Evolutionary conservation across 2,888 invertebrate species (phyloP), one percentile per base, ranked within the genome.

Genomic region (Andrena minutula): DNA sequence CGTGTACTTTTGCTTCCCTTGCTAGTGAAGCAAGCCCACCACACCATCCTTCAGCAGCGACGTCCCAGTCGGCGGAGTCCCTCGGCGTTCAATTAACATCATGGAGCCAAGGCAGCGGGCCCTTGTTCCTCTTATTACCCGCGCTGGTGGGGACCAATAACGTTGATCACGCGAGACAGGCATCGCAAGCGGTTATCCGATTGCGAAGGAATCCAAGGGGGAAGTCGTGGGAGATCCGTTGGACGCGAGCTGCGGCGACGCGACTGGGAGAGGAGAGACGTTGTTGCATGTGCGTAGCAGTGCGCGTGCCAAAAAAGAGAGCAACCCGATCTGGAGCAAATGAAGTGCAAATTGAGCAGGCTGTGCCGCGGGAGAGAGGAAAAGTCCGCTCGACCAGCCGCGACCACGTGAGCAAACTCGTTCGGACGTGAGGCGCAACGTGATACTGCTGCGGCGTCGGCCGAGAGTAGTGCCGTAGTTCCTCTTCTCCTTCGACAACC

Each of bases 261-360:
- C 41, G 41, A 5, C 41, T 41, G 41, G 20, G 12, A 23, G 65
- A 47, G 47, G 47, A 23, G 47, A 47, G 28, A n/a, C 73, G 26
- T 70, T 61, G 56, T 70, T 56, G 82, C 82, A 56, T 49, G 77
- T 56, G 66, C 63, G 71, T 74, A 60, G 80, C 73, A 65, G 72
- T 90, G 87, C 91, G 90, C 92, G 92, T 91, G 91, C 91, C 91
- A 90, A 89, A 90, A 90, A 90, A 86, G 87, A 85, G 88, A 86
- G 93, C 90, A 93, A 93, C 88, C 86, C 88, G 92, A 93, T 92
- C 89, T 90, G 91, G 90, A 91, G 89, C 91, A 93, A 93, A 91
- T 91, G 91, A 92, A 93, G 93, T 93, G 93, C 93, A 92, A 93
- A 93, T 93, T 91, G 92, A 91, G 89, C 86, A 90, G 88, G 90